Percentiles rank a stretch among this genome's conserved stretches.
phyloP scores from a whole-genome alignment of 2,888 invertebrate species.

The Pocota personata region DNA sequence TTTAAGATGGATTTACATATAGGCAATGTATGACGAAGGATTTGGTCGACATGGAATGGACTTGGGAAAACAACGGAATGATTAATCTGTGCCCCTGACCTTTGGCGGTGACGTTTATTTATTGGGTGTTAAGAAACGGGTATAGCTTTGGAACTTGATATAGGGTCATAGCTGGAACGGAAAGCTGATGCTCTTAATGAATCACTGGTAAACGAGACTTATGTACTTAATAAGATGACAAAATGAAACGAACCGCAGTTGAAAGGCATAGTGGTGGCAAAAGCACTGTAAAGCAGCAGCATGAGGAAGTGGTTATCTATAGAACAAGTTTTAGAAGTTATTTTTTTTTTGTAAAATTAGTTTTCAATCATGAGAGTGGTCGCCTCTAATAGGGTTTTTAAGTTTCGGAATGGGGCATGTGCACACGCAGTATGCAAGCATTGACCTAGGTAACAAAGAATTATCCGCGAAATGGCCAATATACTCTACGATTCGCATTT shows the following conservation, averaged over 20 bases:
- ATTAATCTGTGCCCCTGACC: slow-evolving; percentile 52
- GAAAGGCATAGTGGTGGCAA: no score
- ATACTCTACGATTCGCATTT: no score
- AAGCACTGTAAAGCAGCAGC: no score
- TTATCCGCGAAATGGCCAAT: no score
- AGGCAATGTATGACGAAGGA: not conserved
- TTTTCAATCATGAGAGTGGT: no score
- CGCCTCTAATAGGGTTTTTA: no score
- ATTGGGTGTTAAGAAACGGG: slow-evolving; percentile 19
- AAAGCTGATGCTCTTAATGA: not conserved
- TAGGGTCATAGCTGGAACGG: not conserved
- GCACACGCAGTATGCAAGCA: no score
- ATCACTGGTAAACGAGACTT: not conserved
- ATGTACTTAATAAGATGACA: not conserved
- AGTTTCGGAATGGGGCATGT: no score
- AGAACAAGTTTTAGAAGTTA: no score
- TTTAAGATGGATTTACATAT: slow-evolving; percentile 62
- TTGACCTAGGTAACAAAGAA: no score
- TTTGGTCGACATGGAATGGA: not conserved
- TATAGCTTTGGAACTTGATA: not conserved
- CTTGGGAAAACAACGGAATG: slow-evolving; percentile 11
- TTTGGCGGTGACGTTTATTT: slow-evolving; percentile 53
- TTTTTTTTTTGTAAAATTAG: no score
- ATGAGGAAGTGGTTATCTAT: no score
- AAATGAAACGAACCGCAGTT: not conserved